A percentile compares a stretch with the other conserved stretches of the same genome.
Conservation (phyloP, 2,888 invertebrate genomes). For the Ephialtes manifestator region DNA sequence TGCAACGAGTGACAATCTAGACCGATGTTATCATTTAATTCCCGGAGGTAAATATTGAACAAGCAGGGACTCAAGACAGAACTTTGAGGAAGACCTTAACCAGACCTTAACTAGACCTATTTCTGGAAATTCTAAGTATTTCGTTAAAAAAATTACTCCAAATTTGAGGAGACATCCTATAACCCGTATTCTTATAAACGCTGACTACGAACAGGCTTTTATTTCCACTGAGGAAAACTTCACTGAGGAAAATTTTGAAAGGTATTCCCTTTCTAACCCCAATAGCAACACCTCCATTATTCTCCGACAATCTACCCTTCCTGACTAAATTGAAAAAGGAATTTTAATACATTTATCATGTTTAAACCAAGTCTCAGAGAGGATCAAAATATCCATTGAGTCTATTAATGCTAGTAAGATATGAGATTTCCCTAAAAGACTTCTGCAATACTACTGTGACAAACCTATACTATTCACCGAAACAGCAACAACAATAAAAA, state of each 20-base stretch:
- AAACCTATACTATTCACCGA: neutral
- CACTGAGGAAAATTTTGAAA: neutral
- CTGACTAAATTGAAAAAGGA: neutral
- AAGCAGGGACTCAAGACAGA: no score
- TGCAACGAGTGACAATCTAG: no score
- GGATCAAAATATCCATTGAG: neutral
- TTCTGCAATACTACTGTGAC: constrained; percentile 15
- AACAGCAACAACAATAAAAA: neutral
- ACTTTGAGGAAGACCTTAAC: no score
- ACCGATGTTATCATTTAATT: no score
- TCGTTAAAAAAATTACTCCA: neutral
- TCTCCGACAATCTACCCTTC: neutral
- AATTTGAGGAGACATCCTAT: neutral
- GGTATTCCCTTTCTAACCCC: constrained; percentile 1
- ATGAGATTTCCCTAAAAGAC: neutral
- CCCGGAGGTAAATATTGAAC: no score
- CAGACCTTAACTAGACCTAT: no score
- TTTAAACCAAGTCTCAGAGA: constrained; percentile 6
- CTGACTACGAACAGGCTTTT: neutral
- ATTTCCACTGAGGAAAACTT: neutral
- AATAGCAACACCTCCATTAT: neutral
- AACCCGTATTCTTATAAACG: neutral
- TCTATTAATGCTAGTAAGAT: neutral
- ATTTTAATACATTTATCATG: neutral
- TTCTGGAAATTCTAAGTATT: neutral